phyloP scores from a whole-genome alignment of 1,140 invertebrate species.

The Gonatopus flavifemur region DNA sequence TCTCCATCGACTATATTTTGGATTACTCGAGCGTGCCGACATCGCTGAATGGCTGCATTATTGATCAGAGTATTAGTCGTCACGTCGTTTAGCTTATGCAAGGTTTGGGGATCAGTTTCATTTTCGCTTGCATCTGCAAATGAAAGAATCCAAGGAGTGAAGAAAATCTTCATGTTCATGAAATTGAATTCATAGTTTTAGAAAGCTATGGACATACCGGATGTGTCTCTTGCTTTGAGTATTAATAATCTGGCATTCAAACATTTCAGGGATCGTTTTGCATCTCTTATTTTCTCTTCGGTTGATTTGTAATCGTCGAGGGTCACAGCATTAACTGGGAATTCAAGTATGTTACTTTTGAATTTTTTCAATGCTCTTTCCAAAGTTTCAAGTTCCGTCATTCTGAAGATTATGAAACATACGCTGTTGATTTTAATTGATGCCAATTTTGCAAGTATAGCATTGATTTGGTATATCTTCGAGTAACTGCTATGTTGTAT shows the following conservation, averaged over 20 bases:
- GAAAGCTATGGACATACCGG: too few relatives aligned
- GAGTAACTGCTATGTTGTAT: too few relatives aligned
- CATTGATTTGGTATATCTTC: too few relatives aligned
- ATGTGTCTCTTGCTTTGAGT: slow-evolving; percentile 22
- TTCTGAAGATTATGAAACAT: too few relatives aligned
- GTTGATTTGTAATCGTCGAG: slow-evolving; percentile 36
- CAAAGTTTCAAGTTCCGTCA: slow-evolving; percentile 6
- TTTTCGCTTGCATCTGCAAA: slow-evolving; percentile 1
- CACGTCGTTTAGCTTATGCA: slow-evolving; percentile 18
- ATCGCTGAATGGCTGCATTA: slow-evolving; percentile 17
- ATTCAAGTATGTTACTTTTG: slow-evolving; percentile 18
- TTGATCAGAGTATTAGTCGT: slow-evolving; percentile 26
- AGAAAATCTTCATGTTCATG: not conserved
- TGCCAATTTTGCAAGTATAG: too few relatives aligned
- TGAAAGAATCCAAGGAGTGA: not conserved
- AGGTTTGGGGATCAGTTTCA: not conserved
- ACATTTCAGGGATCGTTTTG: slow-evolving; percentile 18
- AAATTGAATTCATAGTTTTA: not conserved
- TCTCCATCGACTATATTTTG: slow-evolving; percentile 24
- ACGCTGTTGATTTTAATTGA: too few relatives aligned
- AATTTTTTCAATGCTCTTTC: slow-evolving; percentile 6
- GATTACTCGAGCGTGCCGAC: slow-evolving; percentile 27
- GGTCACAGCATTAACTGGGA: slow-evolving; percentile 35
- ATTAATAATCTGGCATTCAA: slow-evolving; percentile 30
- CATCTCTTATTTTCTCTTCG: slow-evolving; percentile 33